Conservation (phyloP, 2,113 vertebrate genomes). For the Etheostoma spectabile region DNA sequence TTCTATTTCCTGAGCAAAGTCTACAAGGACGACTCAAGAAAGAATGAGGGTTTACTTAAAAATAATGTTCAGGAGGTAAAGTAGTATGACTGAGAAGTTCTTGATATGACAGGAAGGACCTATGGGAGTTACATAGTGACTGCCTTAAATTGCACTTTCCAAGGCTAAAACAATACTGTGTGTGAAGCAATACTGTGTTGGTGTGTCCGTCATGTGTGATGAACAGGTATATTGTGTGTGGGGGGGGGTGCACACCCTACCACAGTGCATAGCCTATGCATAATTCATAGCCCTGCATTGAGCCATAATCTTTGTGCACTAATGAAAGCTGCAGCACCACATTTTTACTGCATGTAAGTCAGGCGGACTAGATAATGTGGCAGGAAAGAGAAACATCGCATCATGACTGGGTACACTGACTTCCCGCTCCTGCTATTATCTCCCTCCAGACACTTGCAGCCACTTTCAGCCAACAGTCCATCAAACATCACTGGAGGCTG, state of each 20-base stretch:
- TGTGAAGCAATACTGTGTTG: slow-evolving; percentile 48
- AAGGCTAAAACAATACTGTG: slow-evolving; percentile 1
- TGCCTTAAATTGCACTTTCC: slow-evolving; percentile 19
- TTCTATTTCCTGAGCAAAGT: not conserved
- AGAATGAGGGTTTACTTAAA: slow-evolving; percentile 2
- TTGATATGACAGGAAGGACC: not conserved
- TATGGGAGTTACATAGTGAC: slow-evolving; percentile 2
- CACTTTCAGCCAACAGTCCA: slow-evolving; percentile 59
- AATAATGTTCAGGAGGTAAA: not conserved
- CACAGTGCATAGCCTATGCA: slow-evolving; percentile 65
- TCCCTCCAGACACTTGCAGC: slow-evolving; percentile 40
- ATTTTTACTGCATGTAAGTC: slow-evolving; percentile 65
- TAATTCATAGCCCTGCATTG: slow-evolving; percentile 76
- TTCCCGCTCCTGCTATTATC: slow-evolving; percentile 42
- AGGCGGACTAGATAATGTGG: slow-evolving; percentile 66
- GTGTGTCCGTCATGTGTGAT: slow-evolving; percentile 58
- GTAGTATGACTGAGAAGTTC: slow-evolving; percentile 23
- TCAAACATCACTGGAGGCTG: slow-evolving; percentile 66
- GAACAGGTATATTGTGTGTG: slow-evolving; percentile 36
- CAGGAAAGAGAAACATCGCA: slow-evolving; percentile 58
- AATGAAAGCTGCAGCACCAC: slow-evolving; percentile 75
- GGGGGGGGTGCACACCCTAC: not conserved
- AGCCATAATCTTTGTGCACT: slow-evolving; percentile 79
- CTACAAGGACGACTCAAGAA: not conserved
- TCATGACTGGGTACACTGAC: slow-evolving; percentile 62